Evolutionary conservation across 2,113 vertebrate genomes (phyloP), one percentile per base, ranked within the genome.

Genomic region (Anoplopoma fimbria): DNA sequence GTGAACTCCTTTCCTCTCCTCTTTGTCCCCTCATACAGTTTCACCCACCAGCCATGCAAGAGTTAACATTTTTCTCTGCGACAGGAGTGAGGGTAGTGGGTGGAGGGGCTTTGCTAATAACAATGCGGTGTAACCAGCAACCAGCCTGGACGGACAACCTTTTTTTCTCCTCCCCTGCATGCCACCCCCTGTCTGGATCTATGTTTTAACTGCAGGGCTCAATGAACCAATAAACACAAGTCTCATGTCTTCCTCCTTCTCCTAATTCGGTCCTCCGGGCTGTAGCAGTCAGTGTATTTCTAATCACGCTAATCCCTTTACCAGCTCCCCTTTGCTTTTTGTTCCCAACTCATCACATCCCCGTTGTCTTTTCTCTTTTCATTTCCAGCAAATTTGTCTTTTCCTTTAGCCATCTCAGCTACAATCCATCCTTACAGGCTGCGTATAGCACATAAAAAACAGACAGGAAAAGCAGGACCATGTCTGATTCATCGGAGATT

Each of bases 101-200:
- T 81, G 89, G 90, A 91, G 92, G 90, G 92, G 90, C 87, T 89
- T 79, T 76, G 85, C 89, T 89, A 85, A 93, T 93, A 94, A 93
- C 91, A 91, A 93, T 91, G 91, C 89, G 9, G 90, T 83, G 90
- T 82, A 62, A 62, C 29, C 60, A 23, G 61, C 86, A 77, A 38
- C 69, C 86, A 83, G 75, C 63, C 1, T 88, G 91, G 89, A 85
- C 82, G 82, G 86, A 86, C 75, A 87, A n/a, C 33, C 79, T 76
- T 53, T 53, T 77, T 63, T 40, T 79, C 65, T 74, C 76, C 68
- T 71, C 78, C 73, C 80, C 57, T 74, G 58, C 67, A 36, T 68
- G 78, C 82, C 84, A 71, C 62, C 83, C 29, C 29, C 67, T 51
- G 74, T 84, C 68, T 83, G 79, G 45, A 75, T 69, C 27, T 69